These are phyloP conservation scores for Sussaba pulchella DNA, from an alignment of 2,888 invertebrate species.

Conservation along the genomic window DNA sequence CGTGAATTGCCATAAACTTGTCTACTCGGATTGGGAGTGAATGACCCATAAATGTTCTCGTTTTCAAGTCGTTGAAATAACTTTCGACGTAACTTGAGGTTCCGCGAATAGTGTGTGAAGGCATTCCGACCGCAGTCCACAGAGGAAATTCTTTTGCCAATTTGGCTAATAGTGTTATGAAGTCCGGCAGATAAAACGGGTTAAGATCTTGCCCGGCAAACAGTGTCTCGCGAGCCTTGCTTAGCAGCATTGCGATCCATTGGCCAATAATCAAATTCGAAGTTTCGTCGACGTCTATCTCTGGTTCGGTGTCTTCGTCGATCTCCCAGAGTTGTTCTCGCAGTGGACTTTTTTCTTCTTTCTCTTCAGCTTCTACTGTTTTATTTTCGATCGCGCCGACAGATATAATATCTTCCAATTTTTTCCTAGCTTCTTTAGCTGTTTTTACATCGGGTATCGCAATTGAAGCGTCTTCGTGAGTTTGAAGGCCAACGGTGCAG, in stretches of 20 bases:
- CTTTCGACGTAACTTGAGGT: neutral
- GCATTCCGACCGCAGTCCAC: neutral
- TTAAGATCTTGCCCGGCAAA: no score
- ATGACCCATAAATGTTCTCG: neutral
- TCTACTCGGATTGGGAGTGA: no score
- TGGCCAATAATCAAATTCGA: no score
- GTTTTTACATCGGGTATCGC: neutral
- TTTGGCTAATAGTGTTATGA: no score
- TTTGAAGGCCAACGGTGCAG: no score
- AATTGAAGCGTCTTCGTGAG: neutral
- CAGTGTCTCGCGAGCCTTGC: no score
- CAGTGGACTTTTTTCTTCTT: neutral
- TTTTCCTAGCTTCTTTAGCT: neutral
- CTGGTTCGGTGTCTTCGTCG: no score
- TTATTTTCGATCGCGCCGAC: neutral
- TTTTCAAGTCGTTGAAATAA: neutral
- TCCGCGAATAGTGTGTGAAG: neutral
- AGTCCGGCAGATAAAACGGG: no score
- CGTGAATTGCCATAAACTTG: no score
- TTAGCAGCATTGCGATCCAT: no score
- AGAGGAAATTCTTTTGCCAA: no score
- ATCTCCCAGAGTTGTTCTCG: neutral
- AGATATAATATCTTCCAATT: neutral
- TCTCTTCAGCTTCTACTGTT: neutral
- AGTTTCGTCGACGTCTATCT: no score